These are phyloP conservation scores for Aphelenchoides besseyi DNA, from an alignment of 1,140 invertebrate genomes.

Conservation along the genomic window DNA sequence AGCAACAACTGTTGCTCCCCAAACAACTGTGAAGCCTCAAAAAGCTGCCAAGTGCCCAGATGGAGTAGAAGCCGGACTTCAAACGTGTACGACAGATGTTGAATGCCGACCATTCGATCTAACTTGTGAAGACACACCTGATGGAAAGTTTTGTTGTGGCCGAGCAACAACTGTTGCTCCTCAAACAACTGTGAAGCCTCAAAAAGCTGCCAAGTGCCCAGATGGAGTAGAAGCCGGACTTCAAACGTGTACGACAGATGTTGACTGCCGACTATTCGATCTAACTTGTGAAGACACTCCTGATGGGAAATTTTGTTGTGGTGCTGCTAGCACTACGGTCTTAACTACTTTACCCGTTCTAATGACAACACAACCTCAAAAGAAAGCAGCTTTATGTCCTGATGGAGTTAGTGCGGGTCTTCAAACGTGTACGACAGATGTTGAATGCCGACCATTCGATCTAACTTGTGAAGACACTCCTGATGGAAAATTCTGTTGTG, in stretches of 20 bases:
- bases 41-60: slow-evolving; percentile 5
- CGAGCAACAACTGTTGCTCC: not conserved
- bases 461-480: not conserved
- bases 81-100: not conserved
- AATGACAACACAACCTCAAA: not conserved
- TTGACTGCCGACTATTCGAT: not conserved
- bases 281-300: not conserved
- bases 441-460: not conserved
- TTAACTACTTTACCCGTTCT: too few relatives aligned
- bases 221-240: not conserved
- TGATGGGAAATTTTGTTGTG: not conserved
- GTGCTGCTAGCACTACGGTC: not conserved
- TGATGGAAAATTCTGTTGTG: not conserved
- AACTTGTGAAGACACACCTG: not conserved
- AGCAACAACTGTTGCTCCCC: not conserved
- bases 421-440: not conserved
- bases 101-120: not conserved
- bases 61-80: not conserved
- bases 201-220: not conserved
- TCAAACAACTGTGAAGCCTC: too few relatives aligned
- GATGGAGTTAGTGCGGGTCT: not conserved
- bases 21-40: not conserved
- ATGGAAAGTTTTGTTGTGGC: not conserved
- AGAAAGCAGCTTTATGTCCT: not conserved
- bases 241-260: not conserved